phyloP scores from a whole-genome alignment of 2,888 invertebrate species.

The Myopa tessellatipennis region DNA sequence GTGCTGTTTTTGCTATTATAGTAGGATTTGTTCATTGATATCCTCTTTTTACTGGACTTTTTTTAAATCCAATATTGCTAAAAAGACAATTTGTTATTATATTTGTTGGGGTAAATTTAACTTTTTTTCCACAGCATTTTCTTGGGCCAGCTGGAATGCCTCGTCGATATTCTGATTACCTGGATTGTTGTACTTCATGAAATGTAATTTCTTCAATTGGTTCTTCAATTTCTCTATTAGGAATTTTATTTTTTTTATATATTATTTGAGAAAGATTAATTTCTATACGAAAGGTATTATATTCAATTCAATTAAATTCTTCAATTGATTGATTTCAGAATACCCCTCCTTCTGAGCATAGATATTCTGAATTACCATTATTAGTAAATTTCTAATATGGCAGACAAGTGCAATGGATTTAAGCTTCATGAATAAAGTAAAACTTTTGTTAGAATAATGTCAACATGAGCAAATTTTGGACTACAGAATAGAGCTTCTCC shows the following conservation, averaged over 20 bases:
- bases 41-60: constrained; percentile 75
- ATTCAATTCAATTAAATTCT: constrained; percentile 63
- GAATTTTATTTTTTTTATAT: constrained; percentile 73
- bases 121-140: constrained; percentile 85
- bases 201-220: no score
- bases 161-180: constrained; percentile 81
- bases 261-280: constrained; percentile 75
- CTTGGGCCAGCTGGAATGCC: constrained; percentile 78
- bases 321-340: no score
- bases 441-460: constrained; percentile 59
- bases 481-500: constrained; percentile 66
- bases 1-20: constrained; percentile 71
- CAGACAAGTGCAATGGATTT: constrained; percentile 75
- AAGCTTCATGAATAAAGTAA: constrained; percentile 76
- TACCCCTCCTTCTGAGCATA: no score
- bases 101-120: constrained; percentile 83
- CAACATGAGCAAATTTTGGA: constrained; percentile 72
- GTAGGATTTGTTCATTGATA: constrained; percentile 81
- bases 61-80: constrained; percentile 72
- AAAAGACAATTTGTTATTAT: constrained; percentile 80
- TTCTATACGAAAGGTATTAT: constrained; percentile 70
- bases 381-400: constrained; percentile 74
- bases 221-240: constrained; percentile 68
- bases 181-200: constrained; percentile 59
- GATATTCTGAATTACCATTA: constrained; percentile 55